Evolutionary conservation across 1,140 invertebrate genomes (phyloP).

Genomic region (Bombus huntii): DNA sequence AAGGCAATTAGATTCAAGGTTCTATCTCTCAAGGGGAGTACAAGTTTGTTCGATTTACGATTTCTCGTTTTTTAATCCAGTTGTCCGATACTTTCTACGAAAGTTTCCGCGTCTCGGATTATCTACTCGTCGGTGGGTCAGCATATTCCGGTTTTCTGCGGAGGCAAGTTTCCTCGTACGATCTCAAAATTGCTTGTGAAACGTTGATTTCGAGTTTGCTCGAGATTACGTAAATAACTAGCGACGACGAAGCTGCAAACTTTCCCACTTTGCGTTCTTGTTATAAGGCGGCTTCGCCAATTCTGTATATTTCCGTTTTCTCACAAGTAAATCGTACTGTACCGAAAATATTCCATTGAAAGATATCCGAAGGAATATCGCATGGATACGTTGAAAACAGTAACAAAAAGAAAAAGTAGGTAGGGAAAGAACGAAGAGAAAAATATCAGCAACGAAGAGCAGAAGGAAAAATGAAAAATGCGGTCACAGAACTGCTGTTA

Average conservation of each 20-base stretch:
- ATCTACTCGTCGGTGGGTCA: background rate
- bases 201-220: constrained; percentile 11
- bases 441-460: background rate
- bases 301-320: background rate
- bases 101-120: constrained; percentile 19
- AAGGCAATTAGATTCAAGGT: background rate
- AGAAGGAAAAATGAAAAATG: background rate
- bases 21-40: background rate
- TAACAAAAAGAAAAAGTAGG: no score
- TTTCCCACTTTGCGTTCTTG: constrained; percentile 15
- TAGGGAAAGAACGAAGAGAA: background rate
- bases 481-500: rapidly evolving
- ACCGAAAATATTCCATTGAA: background rate
- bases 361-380: background rate
- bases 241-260: background rate
- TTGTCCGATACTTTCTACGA: background rate
- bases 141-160: background rate
- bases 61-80: background rate
- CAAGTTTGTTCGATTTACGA: background rate
- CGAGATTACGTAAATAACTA: constrained; percentile 2
- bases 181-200: constrained; percentile 17
- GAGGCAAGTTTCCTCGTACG: background rate
- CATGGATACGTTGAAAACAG: no score
- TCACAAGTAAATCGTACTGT: background rate
- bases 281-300: background rate